Conservation (phyloP, 2,113 vertebrate genomes). For the Strigops habroptila region DNA sequence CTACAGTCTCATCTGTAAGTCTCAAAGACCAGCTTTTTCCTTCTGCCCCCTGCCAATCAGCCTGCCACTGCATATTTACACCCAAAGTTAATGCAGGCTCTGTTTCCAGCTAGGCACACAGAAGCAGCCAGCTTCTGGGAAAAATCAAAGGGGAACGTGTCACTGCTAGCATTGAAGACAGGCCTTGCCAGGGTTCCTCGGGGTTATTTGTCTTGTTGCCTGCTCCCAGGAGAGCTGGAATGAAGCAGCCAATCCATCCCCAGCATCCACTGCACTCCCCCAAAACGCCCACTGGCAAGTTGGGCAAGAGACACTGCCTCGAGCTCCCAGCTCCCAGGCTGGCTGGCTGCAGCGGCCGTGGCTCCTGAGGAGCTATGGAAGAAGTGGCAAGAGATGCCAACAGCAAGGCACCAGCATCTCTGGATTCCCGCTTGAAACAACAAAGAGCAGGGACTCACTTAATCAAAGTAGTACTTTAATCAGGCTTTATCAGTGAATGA, state of each 20-base stretch:
- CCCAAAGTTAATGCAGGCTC: neutral
- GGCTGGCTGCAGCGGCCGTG: accelerated
- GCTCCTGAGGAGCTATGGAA: neutral
- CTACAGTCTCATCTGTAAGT: neutral
- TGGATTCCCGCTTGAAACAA: neutral
- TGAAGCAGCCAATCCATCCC: conserved; percentile 35
- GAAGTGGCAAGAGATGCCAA: neutral
- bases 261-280: neutral
- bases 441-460: neutral
- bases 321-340: neutral
- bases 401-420: neutral
- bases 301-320: neutral
- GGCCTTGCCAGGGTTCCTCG: neutral
- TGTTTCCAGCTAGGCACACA: neutral
- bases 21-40: neutral
- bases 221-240: neutral
- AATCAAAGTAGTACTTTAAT: neutral
- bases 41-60: neutral
- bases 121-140: neutral
- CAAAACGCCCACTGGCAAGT: neutral
- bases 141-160: neutral
- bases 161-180: neutral
- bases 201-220: conserved; percentile 19
- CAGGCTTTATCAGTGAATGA: neutral
- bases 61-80: neutral